Conservation (phyloP, 2,113 vertebrate species). For the Otus sunia region DNA sequence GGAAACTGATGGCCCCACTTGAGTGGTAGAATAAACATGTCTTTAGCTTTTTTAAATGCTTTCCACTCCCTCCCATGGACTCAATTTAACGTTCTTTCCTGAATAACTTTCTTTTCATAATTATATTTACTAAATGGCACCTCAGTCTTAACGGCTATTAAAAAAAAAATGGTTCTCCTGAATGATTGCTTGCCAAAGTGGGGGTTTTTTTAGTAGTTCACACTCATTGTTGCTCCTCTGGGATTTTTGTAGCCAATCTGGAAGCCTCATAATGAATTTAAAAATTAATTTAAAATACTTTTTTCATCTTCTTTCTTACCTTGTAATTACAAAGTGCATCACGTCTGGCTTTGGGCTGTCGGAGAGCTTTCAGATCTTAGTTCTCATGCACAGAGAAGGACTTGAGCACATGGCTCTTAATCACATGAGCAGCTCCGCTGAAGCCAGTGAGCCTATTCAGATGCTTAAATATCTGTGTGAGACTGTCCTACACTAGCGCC, state of each 20-base stretch:
- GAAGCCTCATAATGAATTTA: background rate
- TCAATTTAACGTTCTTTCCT: background rate
- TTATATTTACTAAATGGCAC: background rate
- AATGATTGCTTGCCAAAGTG: background rate
- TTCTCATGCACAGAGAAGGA: background rate
- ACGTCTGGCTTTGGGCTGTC: background rate
- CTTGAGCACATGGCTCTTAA: background rate
- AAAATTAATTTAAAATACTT: background rate
- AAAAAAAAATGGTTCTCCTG: background rate
- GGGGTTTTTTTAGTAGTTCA: background rate
- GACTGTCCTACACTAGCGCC: background rate
- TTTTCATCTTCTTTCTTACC: background rate
- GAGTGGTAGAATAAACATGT: constrained; percentile 8
- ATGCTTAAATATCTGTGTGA: background rate
- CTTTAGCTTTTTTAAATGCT: background rate
- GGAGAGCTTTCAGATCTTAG: background rate
- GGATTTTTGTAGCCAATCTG: background rate
- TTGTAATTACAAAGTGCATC: background rate
- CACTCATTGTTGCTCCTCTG: background rate
- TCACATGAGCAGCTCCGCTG: background rate
- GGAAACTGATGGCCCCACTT: background rate
- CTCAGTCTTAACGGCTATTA: background rate
- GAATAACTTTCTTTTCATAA: background rate
- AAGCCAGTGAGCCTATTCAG: background rate
- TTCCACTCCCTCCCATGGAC: background rate